phyloP scores from a whole-genome alignment of 1,140 invertebrate genomes.

The Brachionus rubens region DNA sequence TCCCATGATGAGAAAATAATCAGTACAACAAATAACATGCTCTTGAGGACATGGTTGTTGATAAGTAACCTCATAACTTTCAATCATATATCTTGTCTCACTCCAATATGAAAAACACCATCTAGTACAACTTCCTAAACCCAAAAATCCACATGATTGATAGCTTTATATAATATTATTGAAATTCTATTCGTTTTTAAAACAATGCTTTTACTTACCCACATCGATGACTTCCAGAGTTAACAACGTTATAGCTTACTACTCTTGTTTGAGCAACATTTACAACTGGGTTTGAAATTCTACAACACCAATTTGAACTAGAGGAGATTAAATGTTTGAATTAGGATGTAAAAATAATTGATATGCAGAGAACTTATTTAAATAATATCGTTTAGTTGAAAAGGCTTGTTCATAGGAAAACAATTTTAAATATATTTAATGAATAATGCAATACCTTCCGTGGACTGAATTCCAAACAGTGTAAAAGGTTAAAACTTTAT shows the following conservation, averaged over 20 bases:
- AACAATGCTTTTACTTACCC: not conserved
- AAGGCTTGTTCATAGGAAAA: too few species aligned
- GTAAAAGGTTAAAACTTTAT: too few species aligned
- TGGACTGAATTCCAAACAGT: not conserved
- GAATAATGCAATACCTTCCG: not conserved
- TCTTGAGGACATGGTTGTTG: conserved; percentile 18
- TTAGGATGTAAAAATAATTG: too few species aligned
- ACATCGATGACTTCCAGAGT: conserved; percentile 27
- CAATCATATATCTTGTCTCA: not conserved
- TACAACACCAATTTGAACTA: conserved; percentile 39
- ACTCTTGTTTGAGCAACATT: conserved; percentile 30
- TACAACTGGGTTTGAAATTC: not conserved
- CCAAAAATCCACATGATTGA: conserved; percentile 37
- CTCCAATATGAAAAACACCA: conserved; percentile 33
- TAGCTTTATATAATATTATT: not conserved
- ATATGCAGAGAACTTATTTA: too few species aligned
- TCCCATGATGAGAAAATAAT: conserved; percentile 23
- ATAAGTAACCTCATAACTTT: conserved; percentile 34
- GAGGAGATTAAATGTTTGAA: not conserved
- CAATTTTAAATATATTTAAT: not conserved
- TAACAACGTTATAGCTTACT: conserved; percentile 9
- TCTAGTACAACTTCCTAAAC: conserved; percentile 24
- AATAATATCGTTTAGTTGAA: too few species aligned
- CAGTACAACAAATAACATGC: not conserved
- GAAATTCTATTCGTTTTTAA: not conserved